Conservation (phyloP, 1,140 invertebrate genomes). For the Drosophila melanica region DNA sequence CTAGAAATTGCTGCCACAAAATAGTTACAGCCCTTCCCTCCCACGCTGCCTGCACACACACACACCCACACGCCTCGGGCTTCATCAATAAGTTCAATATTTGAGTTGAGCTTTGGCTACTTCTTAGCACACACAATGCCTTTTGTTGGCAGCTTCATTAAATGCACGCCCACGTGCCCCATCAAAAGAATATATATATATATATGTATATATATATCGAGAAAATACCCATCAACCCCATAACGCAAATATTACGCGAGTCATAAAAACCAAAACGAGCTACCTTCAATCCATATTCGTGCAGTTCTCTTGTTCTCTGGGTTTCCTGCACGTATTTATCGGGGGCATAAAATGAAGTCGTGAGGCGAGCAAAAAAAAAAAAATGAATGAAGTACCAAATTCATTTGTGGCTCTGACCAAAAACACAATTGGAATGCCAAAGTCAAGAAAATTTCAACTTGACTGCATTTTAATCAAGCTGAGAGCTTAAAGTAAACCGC, state of each 20-base stretch:
- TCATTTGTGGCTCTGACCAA: slow-evolving; percentile 49
- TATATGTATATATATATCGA: neutral
- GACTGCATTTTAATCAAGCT: slow-evolving; percentile 81
- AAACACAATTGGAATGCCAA: slow-evolving; percentile 50
- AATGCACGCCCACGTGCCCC: slow-evolving; percentile 21
- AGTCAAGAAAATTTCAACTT: slow-evolving; percentile 65
- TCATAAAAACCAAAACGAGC: slow-evolving; percentile 53
- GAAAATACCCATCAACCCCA: slow-evolving; percentile 31
- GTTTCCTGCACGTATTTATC: slow-evolving; percentile 64
- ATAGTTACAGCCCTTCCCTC: neutral
- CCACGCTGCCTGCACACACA: neutral
- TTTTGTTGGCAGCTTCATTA: slow-evolving; percentile 51
- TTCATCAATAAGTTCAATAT: slow-evolving; percentile 55
- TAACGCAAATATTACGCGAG: slow-evolving; percentile 50
- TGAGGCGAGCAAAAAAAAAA: slow-evolving; percentile 15
- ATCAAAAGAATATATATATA: slow-evolving; percentile 27
- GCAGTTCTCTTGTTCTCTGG: slow-evolving; percentile 50
- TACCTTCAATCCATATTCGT: slow-evolving; percentile 21
- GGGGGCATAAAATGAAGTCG: slow-evolving; percentile 25
- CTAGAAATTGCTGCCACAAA: slow-evolving; percentile 9
- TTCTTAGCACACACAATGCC: slow-evolving; percentile 22
- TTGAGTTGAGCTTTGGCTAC: slow-evolving; percentile 44
- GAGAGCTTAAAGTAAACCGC: slow-evolving; percentile 55
- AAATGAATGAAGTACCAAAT: slow-evolving; percentile 54
- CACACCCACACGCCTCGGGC: neutral